Evolutionary conservation across 2,113 vertebrate species (phyloP), one percentile per base, ranked within the genome.

Genomic region (Pedetes capensis): DNA sequence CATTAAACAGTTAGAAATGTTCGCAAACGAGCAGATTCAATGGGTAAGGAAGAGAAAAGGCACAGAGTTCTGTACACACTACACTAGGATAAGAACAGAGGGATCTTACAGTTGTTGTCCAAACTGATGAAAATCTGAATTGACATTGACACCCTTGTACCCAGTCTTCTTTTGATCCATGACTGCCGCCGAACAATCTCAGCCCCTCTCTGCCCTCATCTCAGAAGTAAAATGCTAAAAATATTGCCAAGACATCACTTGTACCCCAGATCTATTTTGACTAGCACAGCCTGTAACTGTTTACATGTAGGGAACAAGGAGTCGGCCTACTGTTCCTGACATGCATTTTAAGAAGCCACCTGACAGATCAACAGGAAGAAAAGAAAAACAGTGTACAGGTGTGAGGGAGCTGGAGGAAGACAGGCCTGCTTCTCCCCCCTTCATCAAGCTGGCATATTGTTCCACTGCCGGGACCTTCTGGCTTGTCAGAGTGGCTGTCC

Each of bases 221-320:
- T 84, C 53, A 94, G 76, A 74, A 86, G 91, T 94, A 32, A 6
- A 6, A 92, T 87, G 44, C 90, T 97, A 89, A 98, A 97, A 96
- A 94, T 97, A 96, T 74, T 78, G 61, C 47, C 22, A 42, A 89
- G 85, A 64, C 49, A 5, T 87, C 89, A 66, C 91, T 76, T 74
- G 57, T 68, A 27, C 78, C 68, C 86, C 2, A 91, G 0, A 0
- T 92, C 85, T 74, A 9, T 95, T 37, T 84, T 55, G 82, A 87
- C 89, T 93, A 87, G 95, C 89, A 72, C 85, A 87, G 93, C 91
- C 76, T 88, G 49, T 74, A 85, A 0, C 1, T 96, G 75, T 96
- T 94, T 89, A 86, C 55, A 14, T 85, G 42, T 87, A 87, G 93
- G 91, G 93, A 81, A 42, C 4, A 0, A 59, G 63, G 86, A n/a